Conservation (phyloP, 2,797 vertebrate species). For the Lepilemur septentrionalis region DNA sequence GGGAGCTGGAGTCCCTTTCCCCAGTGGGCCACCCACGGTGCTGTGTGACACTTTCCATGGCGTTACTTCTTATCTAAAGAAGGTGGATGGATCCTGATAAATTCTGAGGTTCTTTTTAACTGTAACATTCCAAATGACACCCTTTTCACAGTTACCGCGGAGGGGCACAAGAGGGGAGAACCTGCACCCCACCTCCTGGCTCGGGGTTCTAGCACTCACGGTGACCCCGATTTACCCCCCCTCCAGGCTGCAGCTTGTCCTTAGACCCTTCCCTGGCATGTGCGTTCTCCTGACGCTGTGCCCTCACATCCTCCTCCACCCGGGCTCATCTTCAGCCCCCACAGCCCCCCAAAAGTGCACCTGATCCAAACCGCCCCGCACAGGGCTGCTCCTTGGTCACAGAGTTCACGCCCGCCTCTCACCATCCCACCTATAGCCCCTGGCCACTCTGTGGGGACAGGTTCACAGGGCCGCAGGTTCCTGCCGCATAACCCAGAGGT, state of each 20-base stretch:
- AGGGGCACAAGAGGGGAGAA: not conserved
- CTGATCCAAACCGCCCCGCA: rapidly evolving
- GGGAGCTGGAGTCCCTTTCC: not conserved
- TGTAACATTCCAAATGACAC: not conserved
- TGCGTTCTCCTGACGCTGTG: not conserved
- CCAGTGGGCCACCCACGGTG: not conserved
- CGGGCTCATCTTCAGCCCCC: not conserved
- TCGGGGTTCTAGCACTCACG: not conserved
- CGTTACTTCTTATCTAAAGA: not conserved
- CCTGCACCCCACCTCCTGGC: not conserved
- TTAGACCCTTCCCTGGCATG: not conserved
- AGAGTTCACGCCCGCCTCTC: not conserved
- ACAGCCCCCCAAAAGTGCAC: not conserved
- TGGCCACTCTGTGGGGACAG: not conserved
- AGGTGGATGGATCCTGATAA: not conserved
- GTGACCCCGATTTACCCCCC: not conserved
- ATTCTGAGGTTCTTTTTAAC: not conserved
- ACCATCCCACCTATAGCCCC: not conserved
- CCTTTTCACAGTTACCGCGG: not conserved
- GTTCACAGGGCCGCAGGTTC: not conserved
- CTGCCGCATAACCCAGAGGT: not conserved
- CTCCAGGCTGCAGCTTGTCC: not conserved
- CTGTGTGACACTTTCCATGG: not conserved
- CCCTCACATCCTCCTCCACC: not conserved
- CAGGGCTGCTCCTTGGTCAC: not conserved